phyloP scores from a whole-genome alignment of 2,113 vertebrate species.

The Nyctereutes procyonoides region DNA sequence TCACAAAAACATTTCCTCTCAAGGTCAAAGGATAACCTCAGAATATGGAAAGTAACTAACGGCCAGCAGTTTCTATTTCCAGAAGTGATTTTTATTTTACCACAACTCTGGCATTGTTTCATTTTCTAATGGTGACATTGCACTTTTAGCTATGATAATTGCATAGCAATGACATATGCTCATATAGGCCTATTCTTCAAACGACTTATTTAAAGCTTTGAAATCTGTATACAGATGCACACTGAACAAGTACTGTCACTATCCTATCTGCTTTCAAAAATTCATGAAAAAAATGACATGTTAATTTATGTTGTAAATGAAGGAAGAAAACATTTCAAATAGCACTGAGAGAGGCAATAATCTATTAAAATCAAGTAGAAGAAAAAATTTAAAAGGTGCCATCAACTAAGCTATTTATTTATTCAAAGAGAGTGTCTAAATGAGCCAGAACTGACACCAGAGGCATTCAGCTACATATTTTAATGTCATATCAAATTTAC shows the following conservation, averaged over 20 bases:
- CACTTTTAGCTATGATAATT: slow-evolving; percentile 66
- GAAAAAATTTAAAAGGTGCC: slow-evolving; percentile 78
- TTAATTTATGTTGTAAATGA: slow-evolving; percentile 83
- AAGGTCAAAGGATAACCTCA: slow-evolving; percentile 66
- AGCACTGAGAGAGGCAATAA: slow-evolving; percentile 78
- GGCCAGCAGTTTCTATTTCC: slow-evolving; percentile 49
- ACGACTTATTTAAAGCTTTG: slow-evolving; percentile 71
- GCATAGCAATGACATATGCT: slow-evolving; percentile 46
- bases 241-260: slow-evolving; percentile 63
- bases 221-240: slow-evolving; percentile 55
- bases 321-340: slow-evolving; percentile 78
- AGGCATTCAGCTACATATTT: slow-evolving; percentile 75
- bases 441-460: slow-evolving; percentile 79
- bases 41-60: slow-evolving; percentile 24
- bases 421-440: slow-evolving; percentile 83
- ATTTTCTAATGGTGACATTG: slow-evolving; percentile 69
- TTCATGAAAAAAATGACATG: slow-evolving; percentile 77
- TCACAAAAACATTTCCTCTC: slow-evolving; percentile 56
- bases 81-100: slow-evolving; percentile 57
- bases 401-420: slow-evolving; percentile 81
- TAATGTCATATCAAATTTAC: slow-evolving; percentile 77
- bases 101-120: slow-evolving; percentile 2
- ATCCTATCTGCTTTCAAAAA: slow-evolving; percentile 66
- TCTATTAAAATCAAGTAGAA: slow-evolving; percentile 83
- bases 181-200: slow-evolving; percentile 59